Conservation (phyloP, 2,888 invertebrate genomes). For the Gymnosoma rotundatum region DNA sequence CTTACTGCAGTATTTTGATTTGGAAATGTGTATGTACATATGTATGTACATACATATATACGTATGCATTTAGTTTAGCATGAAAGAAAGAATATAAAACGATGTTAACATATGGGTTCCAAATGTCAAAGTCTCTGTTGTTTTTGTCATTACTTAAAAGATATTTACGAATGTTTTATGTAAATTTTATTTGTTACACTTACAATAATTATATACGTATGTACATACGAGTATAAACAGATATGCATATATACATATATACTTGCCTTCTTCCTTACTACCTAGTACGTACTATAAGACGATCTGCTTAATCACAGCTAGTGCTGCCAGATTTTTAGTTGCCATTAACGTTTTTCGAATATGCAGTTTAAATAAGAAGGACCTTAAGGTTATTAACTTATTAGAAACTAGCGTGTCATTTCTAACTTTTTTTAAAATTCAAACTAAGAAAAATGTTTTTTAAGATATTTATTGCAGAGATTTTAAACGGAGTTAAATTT, state of each 20-base stretch:
- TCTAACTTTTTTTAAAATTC: too few relatives aligned
- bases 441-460: too few relatives aligned
- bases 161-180: constrained; percentile 63
- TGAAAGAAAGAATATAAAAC: constrained; percentile 30
- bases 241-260: not conserved
- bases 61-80: not conserved
- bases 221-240: not conserved
- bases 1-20: constrained; percentile 50
- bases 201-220: constrained; percentile 46
- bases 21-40: not conserved
- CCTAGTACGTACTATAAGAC: not conserved
- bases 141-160: constrained; percentile 44
- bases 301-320: not conserved
- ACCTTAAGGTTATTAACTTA: too few relatives aligned
- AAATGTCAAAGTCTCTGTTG: constrained; percentile 54
- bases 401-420: too few relatives aligned
- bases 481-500: too few relatives aligned
- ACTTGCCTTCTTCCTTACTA: not conserved
- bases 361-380: too few relatives aligned
- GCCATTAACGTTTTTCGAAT: not conserved
- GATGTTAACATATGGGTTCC: constrained; percentile 56
- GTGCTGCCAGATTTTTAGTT: not conserved
- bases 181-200: constrained; percentile 58
- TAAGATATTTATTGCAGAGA: too few relatives aligned
- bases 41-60: not conserved